phyloP scores from a whole-genome alignment of 2,888 invertebrate genomes.

The Drosophila heteroneura region DNA sequence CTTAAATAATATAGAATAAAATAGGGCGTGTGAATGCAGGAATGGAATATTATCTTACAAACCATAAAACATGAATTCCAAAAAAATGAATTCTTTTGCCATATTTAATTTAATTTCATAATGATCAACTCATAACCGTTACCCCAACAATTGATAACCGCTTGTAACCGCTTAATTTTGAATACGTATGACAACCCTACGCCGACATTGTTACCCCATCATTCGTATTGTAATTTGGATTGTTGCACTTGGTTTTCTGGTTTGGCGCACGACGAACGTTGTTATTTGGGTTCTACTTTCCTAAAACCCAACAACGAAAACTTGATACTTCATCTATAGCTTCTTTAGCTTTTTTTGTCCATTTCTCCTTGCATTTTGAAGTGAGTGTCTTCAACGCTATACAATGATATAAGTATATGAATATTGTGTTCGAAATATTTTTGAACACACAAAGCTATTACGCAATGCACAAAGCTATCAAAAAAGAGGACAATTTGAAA shows the following conservation, averaged over 20 bases:
- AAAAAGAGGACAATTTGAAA: conserved; percentile 38
- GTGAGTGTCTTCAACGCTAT: conserved; percentile 50
- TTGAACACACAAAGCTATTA: conserved; percentile 45
- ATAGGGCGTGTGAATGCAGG: background rate
- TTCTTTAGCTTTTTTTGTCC: conserved; percentile 42
- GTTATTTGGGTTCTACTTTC: conserved; percentile 59
- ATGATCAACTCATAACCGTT: conserved; percentile 15
- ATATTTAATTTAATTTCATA: background rate
- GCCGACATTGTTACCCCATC: conserved; percentile 18
- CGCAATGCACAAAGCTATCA: conserved; percentile 51
- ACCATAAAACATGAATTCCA: background rate
- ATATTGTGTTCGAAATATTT: conserved; percentile 28
- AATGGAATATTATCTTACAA: background rate
- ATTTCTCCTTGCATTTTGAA: conserved; percentile 55
- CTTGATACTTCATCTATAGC: conserved; percentile 61
- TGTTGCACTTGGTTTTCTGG: conserved; percentile 80
- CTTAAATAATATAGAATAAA: background rate
- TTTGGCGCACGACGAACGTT: conserved; percentile 78
- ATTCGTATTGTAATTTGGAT: conserved; percentile 35
- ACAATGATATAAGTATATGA: background rate
- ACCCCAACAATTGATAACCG: conserved; percentile 9
- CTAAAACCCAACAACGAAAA: conserved; percentile 49
- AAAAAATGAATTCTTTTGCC: background rate
- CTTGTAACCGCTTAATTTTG: conserved; percentile 17
- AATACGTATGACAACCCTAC: conserved; percentile 50